Evolutionary conservation across 2,888 invertebrate genomes (phyloP).

Genomic region (Nysson spinosus): DNA sequence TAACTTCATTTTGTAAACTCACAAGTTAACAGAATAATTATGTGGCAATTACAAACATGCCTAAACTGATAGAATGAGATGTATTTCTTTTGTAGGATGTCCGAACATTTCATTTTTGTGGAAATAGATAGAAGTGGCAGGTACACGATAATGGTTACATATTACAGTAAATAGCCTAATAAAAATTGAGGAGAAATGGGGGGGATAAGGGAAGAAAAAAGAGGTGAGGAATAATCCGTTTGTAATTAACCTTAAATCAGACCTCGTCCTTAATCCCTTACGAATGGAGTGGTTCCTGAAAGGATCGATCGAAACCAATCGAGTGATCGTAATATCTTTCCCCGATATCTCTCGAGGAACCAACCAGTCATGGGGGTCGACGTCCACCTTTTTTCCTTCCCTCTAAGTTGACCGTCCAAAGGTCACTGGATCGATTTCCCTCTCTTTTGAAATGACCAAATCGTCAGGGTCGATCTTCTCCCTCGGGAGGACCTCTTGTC

Average conservation of each 20-base stretch:
- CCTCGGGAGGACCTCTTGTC: conserved; percentile 4
- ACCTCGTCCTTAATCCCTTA: conserved; percentile 49
- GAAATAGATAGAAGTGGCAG: too few species aligned
- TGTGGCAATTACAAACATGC: conserved; percentile 32
- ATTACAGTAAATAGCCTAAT: too few species aligned
- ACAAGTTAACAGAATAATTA: background rate
- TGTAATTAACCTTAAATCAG: conserved; percentile 65
- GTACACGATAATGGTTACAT: too few species aligned
- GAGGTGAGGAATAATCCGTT: conserved; percentile 53
- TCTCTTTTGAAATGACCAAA: conserved; percentile 51
- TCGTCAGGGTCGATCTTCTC: conserved; percentile 27
- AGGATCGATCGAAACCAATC: conserved; percentile 62
- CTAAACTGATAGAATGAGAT: too few species aligned
- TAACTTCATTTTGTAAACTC: too few species aligned
- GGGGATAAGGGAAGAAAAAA: conserved; percentile 15
- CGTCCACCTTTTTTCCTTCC: conserved; percentile 44
- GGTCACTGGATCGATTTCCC: conserved; percentile 57
- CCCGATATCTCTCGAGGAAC: conserved; percentile 53
- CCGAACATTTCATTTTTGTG: too few species aligned
- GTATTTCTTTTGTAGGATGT: too few species aligned
- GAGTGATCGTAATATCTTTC: conserved; percentile 62
- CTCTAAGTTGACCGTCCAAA: conserved; percentile 33
- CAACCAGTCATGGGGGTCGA: conserved; percentile 38
- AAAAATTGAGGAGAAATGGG: background rate
- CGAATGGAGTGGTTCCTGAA: conserved; percentile 56